Evolutionary conservation across 2,888 invertebrate genomes (phyloP), one percentile per base, ranked within the genome.

Genomic region (Andricus curvator): DNA sequence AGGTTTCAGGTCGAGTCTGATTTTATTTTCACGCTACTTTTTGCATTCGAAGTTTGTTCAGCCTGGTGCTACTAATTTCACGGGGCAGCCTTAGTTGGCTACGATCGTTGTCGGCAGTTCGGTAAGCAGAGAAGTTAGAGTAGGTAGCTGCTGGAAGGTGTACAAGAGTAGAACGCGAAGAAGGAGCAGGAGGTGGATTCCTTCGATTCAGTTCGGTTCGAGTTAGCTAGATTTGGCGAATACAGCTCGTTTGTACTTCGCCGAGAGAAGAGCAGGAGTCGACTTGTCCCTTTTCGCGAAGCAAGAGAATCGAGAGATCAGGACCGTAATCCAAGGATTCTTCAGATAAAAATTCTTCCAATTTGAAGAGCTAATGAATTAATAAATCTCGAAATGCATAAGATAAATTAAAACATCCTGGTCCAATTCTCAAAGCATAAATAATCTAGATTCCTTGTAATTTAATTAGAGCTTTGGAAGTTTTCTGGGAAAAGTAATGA

Each of bases 211-310:
- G 87, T 89, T 90, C 87, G 86, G 86, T 87, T 89, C 88, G 90
- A 88, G 90, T 90, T 90, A 88, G 89, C 89, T 90, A 89, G 88
- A 90, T 90, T 90, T 90, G 90, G 90, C 88, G 90, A 89, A 88
- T 88, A 90, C 90, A 87, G 88, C 88, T 90, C 90, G 90, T 90
- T 90, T 90, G 90, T 90, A 90, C 89, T 88, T 84, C 78, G 87
- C 86, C 88, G 87, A 87, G 48, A 74, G 29, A 56, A 70, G 51
- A 51, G 51, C 56, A 48, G 48, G 51, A 74, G 51, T 74, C 74
- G 6, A 56, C 74, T 74, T 48, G 15, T 70, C 74, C 56, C 56
- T 44, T 48, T 68, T 74, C 33, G 56, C 56, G 74, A 74, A 51
- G 56, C n/a, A 74, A 74, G 56, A 37, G 56, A 74, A 74, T 56